Base-by-base conservation (phyloP, 1,140 invertebrate species). In the Trachymyrmex septentrionalis region DNA sequence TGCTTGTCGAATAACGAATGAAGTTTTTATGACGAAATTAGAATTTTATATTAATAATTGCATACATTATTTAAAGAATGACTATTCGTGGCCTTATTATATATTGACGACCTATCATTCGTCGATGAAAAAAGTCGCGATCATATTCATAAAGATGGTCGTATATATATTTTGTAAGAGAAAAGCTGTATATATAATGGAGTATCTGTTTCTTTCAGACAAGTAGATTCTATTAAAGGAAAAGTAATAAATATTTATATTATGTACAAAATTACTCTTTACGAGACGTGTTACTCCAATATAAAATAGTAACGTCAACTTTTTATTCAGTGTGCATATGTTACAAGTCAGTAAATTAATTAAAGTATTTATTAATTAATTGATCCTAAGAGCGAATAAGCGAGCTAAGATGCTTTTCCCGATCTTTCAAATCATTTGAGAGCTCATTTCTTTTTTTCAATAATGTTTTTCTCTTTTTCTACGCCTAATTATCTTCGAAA, bases 241-340 rank as follows among this genome's bases (percentile, higher is more conserved):
- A 44, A 19, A 53, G 1, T 30, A 88, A 86, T 50, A 57, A 38
- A 87, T 80, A 88, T 87, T 84, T 78, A 14, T 78, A 78, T 59
- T 24, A 55, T 10, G 21, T 84, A 44, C 38, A 75, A 84, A 84
- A 50, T 73, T 82, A 73, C 27, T 75, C 7, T 75, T 19, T 50
- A n/a, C 48, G 63, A 87, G 10, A 86, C 59, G 9, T 53, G 44
- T 66, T 75, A 87, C 80, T 90, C 86, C 61, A 76, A 86, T 85
- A 91, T 95, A 95, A 95, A 95, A 95, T 95, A 95, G 92, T 95
- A 95, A 95, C 93, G 86, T 93, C 91, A 93, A 94, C 92, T 95
- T 38, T 38, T 95, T 95, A 95, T 95, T 95, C 92, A 92, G 91
- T 95, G 93, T 93, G 93, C 93, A 95, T 19, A 95, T 95, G 95